Evolutionary conservation across 2,113 vertebrate species (phyloP).

Genomic region (Lethenteron reissneri): DNA sequence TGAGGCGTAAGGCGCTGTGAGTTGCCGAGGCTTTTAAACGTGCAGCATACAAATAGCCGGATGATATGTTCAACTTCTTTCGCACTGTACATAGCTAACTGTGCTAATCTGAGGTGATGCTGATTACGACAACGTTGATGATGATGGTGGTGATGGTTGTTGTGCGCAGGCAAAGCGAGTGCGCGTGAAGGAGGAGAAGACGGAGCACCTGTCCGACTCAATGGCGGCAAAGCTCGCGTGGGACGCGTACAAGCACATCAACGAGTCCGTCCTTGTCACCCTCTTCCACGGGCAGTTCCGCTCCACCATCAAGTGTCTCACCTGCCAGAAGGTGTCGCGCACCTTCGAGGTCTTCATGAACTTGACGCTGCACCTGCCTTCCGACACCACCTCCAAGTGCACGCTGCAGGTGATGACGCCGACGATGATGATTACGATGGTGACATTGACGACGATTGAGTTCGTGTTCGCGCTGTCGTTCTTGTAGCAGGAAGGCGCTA

Average conservation of each 20-base stretch:
- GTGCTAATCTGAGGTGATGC: too few species aligned
- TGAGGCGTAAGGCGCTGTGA: too few species aligned
- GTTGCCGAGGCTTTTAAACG: too few species aligned
- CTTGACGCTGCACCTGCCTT: constrained; percentile 59
- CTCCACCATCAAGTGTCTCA: constrained; percentile 83
- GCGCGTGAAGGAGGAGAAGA: constrained; percentile 53
- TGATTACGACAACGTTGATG: background rate
- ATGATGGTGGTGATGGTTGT: background rate
- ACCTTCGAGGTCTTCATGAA: constrained; percentile 98
- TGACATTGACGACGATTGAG: background rate
- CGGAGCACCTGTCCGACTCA: constrained; percentile 58
- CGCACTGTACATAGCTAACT: too few species aligned
- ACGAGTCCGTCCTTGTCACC: constrained; percentile 74
- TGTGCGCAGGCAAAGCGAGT: background rate
- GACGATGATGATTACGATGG: too few species aligned
- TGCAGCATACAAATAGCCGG: too few species aligned
- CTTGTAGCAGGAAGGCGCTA: background rate
- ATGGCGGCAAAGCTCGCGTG: constrained; percentile 63
- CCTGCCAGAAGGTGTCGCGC: constrained; percentile 64
- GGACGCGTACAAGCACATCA: constrained; percentile 80
- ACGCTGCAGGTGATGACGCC: constrained; percentile 47
- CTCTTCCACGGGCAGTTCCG: constrained; percentile 98
- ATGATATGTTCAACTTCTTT: too few species aligned
- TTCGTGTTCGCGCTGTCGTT: background rate
- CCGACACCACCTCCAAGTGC: constrained; percentile 52